A percentile compares a stretch with the other conserved stretches of the same genome.
Evolutionary conservation across 1,140 invertebrate genomes (phyloP).

Genomic region (Drosophila pruinosa): DNA sequence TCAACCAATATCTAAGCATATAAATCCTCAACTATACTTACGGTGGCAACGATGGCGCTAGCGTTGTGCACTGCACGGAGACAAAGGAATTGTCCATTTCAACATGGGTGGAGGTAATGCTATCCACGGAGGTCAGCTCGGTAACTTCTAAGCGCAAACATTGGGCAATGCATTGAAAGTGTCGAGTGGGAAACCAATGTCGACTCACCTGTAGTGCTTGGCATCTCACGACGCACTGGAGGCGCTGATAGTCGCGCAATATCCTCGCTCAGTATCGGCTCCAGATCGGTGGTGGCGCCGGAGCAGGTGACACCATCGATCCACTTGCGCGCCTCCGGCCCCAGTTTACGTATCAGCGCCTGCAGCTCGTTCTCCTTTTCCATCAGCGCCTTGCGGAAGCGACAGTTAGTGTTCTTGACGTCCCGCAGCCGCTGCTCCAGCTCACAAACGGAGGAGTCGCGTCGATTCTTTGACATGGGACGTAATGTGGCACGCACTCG

Average conservation of each 20-base stretch:
- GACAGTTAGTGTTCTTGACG: conserved; percentile 89
- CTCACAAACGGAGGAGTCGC: conserved; percentile 88
- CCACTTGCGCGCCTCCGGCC: conserved; percentile 81
- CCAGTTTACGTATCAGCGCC: conserved; percentile 80
- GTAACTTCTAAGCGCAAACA: conserved; percentile 74
- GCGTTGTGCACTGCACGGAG: conserved; percentile 69
- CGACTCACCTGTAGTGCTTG: conserved; percentile 80
- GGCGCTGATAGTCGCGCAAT: conserved; percentile 70
- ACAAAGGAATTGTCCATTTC: conserved; percentile 79
- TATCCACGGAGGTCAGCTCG: conserved; percentile 81
- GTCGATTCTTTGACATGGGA: conserved; percentile 88
- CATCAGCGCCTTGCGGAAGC: conserved; percentile 90
- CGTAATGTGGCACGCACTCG: conserved; percentile 90
- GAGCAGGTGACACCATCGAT: conserved; percentile 78
- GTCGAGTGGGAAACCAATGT: background rate
- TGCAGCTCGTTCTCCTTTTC: conserved; percentile 92
- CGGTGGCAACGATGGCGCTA: conserved; percentile 75
- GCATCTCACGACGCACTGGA: conserved; percentile 76
- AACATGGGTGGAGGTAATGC: conserved; percentile 81
- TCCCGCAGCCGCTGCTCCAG: conserved; percentile 91
- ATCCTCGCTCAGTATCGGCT: conserved; percentile 75
- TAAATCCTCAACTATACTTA: no score
- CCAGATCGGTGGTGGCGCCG: conserved; percentile 57
- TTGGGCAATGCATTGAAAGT: conserved; percentile 53
- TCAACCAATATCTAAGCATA: no score